Percentiles rank a stretch among this genome's conserved stretches.
These are phyloP conservation scores for Centropus bengalensis DNA, from an alignment of 2,113 vertebrate genomes.

Conservation along the genomic window DNA sequence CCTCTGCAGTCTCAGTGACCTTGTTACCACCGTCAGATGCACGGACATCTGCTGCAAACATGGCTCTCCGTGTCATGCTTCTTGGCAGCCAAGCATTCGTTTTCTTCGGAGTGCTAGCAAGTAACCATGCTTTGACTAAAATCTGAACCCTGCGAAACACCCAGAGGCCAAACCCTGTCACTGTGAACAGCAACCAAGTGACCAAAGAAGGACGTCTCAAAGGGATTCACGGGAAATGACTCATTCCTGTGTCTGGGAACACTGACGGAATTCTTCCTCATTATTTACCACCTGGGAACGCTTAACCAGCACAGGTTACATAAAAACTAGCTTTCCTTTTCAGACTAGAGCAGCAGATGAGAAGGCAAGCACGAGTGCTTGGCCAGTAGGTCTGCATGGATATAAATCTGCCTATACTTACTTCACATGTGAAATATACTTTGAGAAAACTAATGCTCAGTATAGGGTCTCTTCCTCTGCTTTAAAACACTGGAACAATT, in stretches of 20 bases:
- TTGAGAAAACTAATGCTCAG: background rate
- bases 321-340: background rate
- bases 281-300: constrained; percentile 26
- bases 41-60: background rate
- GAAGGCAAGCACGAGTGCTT: background rate
- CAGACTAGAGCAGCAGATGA: background rate
- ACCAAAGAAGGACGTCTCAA: background rate
- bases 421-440: background rate
- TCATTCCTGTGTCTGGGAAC: background rate
- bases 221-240: constrained; percentile 13
- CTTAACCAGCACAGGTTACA: background rate
- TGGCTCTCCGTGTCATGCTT: background rate
- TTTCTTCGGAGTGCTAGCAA: background rate
- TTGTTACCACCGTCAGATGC: background rate
- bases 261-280: background rate
- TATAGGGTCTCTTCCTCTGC: background rate
- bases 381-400: background rate
- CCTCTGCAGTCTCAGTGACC: background rate
- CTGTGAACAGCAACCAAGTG: background rate
- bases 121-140: background rate
- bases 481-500: background rate
- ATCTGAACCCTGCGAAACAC: background rate
- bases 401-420: background rate
- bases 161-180: background rate
- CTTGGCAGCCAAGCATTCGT: background rate